Base-by-base conservation (phyloP, 37 sponge, comb jelly and placozoan species). In the Oopsacas minuta region DNA sequence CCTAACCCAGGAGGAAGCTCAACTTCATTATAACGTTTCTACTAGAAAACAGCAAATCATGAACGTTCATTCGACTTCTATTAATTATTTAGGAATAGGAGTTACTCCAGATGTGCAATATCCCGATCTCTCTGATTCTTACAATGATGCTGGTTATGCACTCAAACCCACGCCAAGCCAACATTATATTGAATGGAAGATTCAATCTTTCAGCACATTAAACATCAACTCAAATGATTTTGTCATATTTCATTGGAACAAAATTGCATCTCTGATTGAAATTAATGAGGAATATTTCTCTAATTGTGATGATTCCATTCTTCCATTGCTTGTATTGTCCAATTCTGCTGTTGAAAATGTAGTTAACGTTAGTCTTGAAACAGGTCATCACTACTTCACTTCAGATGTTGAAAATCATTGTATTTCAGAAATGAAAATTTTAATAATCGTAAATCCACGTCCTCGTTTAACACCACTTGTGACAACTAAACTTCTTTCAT, bases 371-470 rank as follows among this genome's bases (percentile, higher is more conserved):
- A 86, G 82, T 36, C 89, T 94, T 30, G 75, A 81, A 36, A 52
- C 83, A 0, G 94, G 94, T 23, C 52, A 82, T 35, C 94, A 94
- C 85, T 84, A 91, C 38, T 90, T 94, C 83, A 90, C 89, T 30
- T 94, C 92, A 36, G 52, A 90, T 39, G 89, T 94, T 23, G 52
- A 36, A 25, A 49, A 85, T 0, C 94, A 94, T 83, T 94, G 94
- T 85, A 23, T 46, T 23, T 35, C 36, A 36, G 92, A 91, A 32
- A 94, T 94, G 94, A 94, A 94, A 84, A 52, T 94, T 10, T 36
- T 52, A 36, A 87, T 89, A 38, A 36, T 15, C 5, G 85, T 85
- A 35, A 0, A 39, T 23, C 52, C 37, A 36, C 61, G 85, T 3
- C 7, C 75, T 61, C 75, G 32, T 32, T n/a, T 61, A 3, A 42